Conservation (phyloP, 2,888 invertebrate species). For the Philhelius pedissequus region DNA sequence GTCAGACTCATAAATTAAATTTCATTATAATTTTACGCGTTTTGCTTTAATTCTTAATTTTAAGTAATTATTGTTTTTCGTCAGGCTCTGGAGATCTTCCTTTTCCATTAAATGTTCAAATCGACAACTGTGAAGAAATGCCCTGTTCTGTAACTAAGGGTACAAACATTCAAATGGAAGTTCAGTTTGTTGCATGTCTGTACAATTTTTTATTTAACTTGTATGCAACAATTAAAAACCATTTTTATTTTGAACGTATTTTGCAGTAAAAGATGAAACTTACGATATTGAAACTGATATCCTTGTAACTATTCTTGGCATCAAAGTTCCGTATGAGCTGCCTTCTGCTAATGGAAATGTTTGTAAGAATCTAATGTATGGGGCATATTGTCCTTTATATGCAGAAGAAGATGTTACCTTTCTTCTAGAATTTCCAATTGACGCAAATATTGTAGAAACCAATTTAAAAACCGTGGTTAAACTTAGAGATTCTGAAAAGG, state of each 20-base stretch:
- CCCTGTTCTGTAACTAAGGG: conserved; percentile 73
- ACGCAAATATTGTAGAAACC: no score
- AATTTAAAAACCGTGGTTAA: no score
- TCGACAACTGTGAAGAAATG: conserved; percentile 71
- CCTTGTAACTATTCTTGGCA: conserved; percentile 68
- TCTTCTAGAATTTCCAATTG: no score
- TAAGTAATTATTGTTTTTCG: background rate
- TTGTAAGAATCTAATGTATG: conserved; percentile 74
- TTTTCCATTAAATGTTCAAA: conserved; percentile 72
- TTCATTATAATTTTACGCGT: background rate
- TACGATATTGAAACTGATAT: conserved; percentile 62
- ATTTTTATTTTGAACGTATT: background rate
- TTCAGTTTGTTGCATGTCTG: conserved; percentile 74
- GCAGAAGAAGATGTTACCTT: conserved; percentile 75
- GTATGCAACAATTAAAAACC: background rate
- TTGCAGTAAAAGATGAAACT: background rate
- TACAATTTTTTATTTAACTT: background rate
- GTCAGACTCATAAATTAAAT: background rate
- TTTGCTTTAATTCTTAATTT: no score
- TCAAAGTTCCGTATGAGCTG: conserved; percentile 69
- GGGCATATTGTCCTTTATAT: conserved; percentile 76
- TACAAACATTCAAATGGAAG: conserved; percentile 69
- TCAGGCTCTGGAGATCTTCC: conserved; percentile 70
- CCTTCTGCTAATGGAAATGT: no score
- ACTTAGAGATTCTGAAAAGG: no score